These are phyloP conservation scores for Eulacestoma nigropectus DNA, from an alignment of 2,113 vertebrate genomes.

Conservation along the genomic window DNA sequence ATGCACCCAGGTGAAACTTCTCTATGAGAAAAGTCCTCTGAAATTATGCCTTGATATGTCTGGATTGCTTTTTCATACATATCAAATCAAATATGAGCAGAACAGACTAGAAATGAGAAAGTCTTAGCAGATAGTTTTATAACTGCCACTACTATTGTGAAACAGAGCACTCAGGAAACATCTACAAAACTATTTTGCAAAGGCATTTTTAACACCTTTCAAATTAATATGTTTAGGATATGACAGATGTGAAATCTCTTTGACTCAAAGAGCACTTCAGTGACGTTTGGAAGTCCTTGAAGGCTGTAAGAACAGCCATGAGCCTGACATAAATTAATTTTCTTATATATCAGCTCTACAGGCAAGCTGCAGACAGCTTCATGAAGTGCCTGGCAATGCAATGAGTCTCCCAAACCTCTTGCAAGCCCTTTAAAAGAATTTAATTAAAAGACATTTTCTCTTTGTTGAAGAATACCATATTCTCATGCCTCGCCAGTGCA, in stretches of 20 bases:
- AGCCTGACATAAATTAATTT: background rate
- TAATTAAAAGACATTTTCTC: background rate
- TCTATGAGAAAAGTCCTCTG: background rate
- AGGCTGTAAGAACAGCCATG: background rate
- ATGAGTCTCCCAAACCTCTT: background rate
- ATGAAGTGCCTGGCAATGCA: background rate
- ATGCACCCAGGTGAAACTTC: background rate
- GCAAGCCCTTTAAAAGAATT: background rate
- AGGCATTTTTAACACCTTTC: constrained; percentile 27
- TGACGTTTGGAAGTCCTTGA: background rate
- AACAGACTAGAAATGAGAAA: background rate
- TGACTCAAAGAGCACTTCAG: constrained; percentile 3
- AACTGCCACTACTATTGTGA: background rate
- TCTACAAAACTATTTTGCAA: background rate
- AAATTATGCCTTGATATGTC: background rate
- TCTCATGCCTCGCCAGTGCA: background rate
- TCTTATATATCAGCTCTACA: background rate
- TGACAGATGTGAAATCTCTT: constrained; percentile 34
- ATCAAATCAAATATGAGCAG: background rate
- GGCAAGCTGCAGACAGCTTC: background rate
- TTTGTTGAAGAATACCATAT: background rate
- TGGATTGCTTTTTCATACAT: background rate
- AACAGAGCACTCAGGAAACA: background rate
- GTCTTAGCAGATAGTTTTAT: background rate
- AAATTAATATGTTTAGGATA: background rate